Base-by-base conservation (phyloP, 1,140 invertebrate species). In the Bombus ignitus region DNA sequence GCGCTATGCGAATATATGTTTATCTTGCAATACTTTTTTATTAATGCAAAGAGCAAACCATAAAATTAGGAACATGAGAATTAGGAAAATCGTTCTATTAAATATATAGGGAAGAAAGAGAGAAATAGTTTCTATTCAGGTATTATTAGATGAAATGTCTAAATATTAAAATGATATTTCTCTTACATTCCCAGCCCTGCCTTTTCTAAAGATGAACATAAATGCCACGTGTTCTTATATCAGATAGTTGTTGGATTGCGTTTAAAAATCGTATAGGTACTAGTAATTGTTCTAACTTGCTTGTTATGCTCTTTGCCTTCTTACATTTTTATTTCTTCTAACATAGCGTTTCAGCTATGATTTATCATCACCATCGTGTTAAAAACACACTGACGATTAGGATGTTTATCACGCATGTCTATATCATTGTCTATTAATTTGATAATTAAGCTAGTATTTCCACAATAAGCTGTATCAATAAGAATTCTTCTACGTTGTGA, bases 211-310 rank as follows among this genome's bases (percentile, higher is more conserved):
- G 32, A 71, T 44, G 28, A 80, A 80, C 44, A 25, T 77, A 84
- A 84, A 84, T 84, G 83, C 76, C 66, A 39, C 62, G 62, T 65
- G 76, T 71, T 84, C 66, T 84, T 44, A 44, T 84, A 84, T 47
- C 72, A 84, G 72, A 84, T 80, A 79, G 32, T 79, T 79, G 57
- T 65, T 70, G 47, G 35, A 47, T 47, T 59, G 28, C 42, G 1
- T 44, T 77, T 66, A 80, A 62, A 72, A 72, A 72, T 72, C n/a
- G 32, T 47, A n/a, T 80, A 84, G 76, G 22, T 84, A 65, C 39
- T 84, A 72, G 39, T 72, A 80, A 80, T 84, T 84, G 76, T 68
- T 84, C 76, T 84, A 84, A 79, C 66, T 84, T 84, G 83, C 68
- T 68, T 72, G 68, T 47, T 57, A 68, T 84, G 83, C 83, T 84